Conservation (phyloP, 2,113 vertebrate genomes). For the Oenanthe melanoleuca region DNA sequence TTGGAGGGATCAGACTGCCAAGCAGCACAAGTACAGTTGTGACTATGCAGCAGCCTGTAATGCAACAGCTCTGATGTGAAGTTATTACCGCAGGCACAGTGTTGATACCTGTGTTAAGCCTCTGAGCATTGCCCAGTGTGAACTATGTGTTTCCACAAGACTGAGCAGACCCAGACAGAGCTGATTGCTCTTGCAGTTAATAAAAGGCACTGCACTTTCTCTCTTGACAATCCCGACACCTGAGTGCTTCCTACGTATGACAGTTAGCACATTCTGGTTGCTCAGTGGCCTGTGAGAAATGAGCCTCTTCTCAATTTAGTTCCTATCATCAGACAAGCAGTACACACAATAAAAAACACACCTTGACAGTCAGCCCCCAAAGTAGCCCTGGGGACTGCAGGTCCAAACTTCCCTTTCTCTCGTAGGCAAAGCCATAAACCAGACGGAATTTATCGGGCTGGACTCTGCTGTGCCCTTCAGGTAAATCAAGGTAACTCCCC, state of each 20-base stretch:
- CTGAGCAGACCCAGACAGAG: conserved; percentile 67
- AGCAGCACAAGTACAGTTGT: background rate
- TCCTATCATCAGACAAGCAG: conserved; percentile 61
- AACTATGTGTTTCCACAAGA: conserved; percentile 71
- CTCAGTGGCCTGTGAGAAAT: conserved; percentile 67
- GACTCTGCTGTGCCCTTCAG: background rate
- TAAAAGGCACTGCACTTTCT: conserved; percentile 66
- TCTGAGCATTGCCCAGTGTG: conserved; percentile 58
- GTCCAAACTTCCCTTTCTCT: background rate
- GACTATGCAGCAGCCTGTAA: conserved; percentile 10
- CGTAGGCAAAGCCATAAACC: background rate
- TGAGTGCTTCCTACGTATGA: conserved; percentile 64
- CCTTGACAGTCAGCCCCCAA: conserved; percentile 52
- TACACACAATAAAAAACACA: conserved; percentile 63
- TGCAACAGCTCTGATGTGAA: conserved; percentile 49
- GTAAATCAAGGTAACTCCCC: background rate
- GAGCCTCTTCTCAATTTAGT: conserved; percentile 70
- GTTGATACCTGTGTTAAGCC: conserved; percentile 66
- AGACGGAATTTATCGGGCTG: background rate
- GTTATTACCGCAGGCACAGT: conserved; percentile 46
- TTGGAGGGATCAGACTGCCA: background rate
- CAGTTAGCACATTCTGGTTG: conserved; percentile 70
- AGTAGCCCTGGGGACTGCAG: conserved; percentile 10
- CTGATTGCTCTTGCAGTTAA: conserved; percentile 72
- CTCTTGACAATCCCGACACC: conserved; percentile 68